Percentiles rank a stretch among this genome's conserved stretches.
Conservation (phyloP, 2,797 vertebrate genomes). For the Lutjanus campechanus region DNA sequence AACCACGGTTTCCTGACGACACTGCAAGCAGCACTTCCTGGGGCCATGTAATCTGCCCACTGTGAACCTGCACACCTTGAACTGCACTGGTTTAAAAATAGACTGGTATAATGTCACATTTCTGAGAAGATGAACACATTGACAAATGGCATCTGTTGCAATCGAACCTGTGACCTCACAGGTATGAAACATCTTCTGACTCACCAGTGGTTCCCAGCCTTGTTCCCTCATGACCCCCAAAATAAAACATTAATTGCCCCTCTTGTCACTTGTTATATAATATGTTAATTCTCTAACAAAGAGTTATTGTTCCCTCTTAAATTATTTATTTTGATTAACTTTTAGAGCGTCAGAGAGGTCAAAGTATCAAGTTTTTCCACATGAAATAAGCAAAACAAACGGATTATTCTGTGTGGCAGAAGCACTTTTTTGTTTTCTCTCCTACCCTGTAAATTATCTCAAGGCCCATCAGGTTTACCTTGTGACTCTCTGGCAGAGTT, state of each 20-base stretch:
- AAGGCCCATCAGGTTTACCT: not conserved
- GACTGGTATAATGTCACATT: not conserved
- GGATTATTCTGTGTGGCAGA: not conserved
- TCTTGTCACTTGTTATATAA: not conserved
- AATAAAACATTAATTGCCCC: not conserved
- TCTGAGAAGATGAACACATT: not conserved
- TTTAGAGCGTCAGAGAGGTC: not conserved
- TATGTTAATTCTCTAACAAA: not conserved
- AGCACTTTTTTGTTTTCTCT: constrained; percentile 4
- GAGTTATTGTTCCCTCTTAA: not conserved
- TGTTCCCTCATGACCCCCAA: not conserved
- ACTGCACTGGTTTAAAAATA: too few species aligned
- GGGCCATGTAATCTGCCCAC: too few species aligned
- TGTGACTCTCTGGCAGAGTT: not conserved
- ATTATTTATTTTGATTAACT: not conserved
- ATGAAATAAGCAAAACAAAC: not conserved
- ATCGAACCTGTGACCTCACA: not conserved
- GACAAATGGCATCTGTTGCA: not conserved
- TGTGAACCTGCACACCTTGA: too few species aligned
- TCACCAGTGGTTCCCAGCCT: not conserved
- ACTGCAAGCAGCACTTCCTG: too few species aligned
- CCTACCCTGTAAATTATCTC: not conserved
- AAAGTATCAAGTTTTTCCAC: not conserved
- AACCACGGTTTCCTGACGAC: too few species aligned
- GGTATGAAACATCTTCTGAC: not conserved